Conservation (phyloP, 2,797 vertebrate species). For the Rhinoraja longicauda region DNA sequence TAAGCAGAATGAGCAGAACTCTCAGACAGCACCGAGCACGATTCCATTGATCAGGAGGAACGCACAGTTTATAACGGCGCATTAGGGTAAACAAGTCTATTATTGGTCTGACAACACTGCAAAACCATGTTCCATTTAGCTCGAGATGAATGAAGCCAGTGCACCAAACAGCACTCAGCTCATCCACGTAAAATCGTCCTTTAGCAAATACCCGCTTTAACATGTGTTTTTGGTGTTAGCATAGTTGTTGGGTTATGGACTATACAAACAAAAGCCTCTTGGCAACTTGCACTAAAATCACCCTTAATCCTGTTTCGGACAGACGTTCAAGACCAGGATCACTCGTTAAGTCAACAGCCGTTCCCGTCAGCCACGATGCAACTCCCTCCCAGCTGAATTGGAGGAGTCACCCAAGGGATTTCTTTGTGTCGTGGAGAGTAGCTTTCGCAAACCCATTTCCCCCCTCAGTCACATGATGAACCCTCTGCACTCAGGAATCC, state of each 20-base stretch:
- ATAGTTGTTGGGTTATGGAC: not conserved
- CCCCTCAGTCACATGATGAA: not conserved
- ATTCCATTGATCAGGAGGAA: not conserved
- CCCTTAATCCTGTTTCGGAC: not conserved
- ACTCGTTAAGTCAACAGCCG: conserved; percentile 11
- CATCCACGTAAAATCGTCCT: not conserved
- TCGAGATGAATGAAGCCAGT: not conserved
- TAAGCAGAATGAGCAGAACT: not conserved
- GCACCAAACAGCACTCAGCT: not conserved
- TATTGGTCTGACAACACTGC: not conserved
- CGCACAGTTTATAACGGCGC: not conserved
- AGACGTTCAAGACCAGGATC: not conserved
- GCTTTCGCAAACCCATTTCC: not conserved
- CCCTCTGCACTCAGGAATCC: not conserved
- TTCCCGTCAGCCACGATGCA: not conserved
- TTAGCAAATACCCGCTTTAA: too few relatives aligned
- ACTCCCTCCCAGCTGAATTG: not conserved
- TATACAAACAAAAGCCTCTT: not conserved
- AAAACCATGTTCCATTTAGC: not conserved
- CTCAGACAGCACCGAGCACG: not conserved
- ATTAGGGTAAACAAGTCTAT: not conserved
- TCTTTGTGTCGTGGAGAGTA: too few relatives aligned
- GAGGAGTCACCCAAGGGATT: not conserved
- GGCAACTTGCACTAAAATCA: not conserved
- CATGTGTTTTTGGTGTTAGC: not conserved